Conservation (phyloP, 2,113 vertebrate species). For the Percina caprodes region DNA sequence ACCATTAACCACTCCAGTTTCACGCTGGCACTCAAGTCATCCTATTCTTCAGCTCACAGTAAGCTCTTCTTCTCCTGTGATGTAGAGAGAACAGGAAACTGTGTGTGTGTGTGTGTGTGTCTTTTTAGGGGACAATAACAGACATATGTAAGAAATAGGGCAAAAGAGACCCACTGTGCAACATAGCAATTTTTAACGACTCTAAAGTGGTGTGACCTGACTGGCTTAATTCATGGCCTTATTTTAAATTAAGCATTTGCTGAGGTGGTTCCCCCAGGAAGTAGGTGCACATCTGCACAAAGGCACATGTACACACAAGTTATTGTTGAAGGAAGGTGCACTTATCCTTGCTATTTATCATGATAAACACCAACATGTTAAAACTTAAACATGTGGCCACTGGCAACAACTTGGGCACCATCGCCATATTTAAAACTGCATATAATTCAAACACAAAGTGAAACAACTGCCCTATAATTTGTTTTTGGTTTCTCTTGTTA, state of each 20-base stretch:
- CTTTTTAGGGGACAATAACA: not conserved
- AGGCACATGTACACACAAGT: slow-evolving; percentile 27
- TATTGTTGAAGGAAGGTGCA: slow-evolving; percentile 41
- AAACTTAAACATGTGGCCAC: not conserved
- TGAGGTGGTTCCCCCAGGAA: slow-evolving; percentile 76
- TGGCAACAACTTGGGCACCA: not conserved
- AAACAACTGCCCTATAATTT: not conserved
- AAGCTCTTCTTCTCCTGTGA: slow-evolving; percentile 53
- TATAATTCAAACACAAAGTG: not conserved
- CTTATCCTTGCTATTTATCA: slow-evolving; percentile 16
- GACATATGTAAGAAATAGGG: not conserved
- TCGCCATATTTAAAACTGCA: not conserved
- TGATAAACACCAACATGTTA: slow-evolving; percentile 11
- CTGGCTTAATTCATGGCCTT: slow-evolving; percentile 27
- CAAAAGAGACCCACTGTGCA: slow-evolving; percentile 14
- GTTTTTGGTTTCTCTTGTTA: not conserved
- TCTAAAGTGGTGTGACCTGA: slow-evolving; percentile 23
- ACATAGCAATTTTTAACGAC: slow-evolving; percentile 6
- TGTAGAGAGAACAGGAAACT: slow-evolving; percentile 32
- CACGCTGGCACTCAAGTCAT: slow-evolving; percentile 64
- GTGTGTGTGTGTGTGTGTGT: not conserved
- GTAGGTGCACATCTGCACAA: slow-evolving; percentile 52
- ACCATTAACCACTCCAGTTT: slow-evolving; percentile 74
- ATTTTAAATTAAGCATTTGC: slow-evolving; percentile 58
- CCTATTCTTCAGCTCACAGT: slow-evolving; percentile 52